Evolutionary conservation across 2,888 invertebrate genomes (phyloP).

Genomic region (Dusona sp.): DNA sequence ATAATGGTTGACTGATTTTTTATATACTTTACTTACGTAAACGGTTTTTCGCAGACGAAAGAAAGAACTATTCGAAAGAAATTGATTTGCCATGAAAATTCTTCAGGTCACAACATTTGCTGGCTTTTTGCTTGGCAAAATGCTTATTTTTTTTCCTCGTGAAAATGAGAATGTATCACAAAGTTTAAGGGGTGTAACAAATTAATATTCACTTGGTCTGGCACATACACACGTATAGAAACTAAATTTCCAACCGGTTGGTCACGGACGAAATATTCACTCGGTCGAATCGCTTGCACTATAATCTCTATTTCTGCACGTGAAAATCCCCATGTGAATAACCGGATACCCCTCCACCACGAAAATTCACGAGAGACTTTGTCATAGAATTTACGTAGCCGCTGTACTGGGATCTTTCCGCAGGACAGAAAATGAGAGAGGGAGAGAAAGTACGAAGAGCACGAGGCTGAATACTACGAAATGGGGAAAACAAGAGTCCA

Average conservation of each 20-base stretch:
- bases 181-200: background rate
- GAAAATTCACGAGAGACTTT: constrained; percentile 25
- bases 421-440: background rate
- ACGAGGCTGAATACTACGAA: constrained; percentile 12
- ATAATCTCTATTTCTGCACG: constrained; percentile 34
- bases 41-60: background rate
- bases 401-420: background rate
- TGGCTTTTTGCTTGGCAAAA: background rate
- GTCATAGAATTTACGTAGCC: constrained; percentile 34
- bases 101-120: background rate
- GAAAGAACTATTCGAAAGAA: background rate
- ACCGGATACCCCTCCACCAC: constrained; percentile 28
- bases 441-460: background rate
- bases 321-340: constrained; percentile 47
- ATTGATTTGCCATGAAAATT: background rate
- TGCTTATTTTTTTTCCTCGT: background rate
- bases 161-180: background rate
- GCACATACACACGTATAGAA: constrained; percentile 8
- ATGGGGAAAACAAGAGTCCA: constrained; percentile 47
- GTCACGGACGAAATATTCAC: constrained; percentile 47
- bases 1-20: background rate
- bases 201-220: constrained; percentile 5
- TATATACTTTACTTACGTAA: background rate
- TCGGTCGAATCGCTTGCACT: constrained; percentile 45
- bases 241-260: constrained; percentile 7